phyloP scores from a whole-genome alignment of 2,888 invertebrate species.

The Deilephila elpenor region DNA sequence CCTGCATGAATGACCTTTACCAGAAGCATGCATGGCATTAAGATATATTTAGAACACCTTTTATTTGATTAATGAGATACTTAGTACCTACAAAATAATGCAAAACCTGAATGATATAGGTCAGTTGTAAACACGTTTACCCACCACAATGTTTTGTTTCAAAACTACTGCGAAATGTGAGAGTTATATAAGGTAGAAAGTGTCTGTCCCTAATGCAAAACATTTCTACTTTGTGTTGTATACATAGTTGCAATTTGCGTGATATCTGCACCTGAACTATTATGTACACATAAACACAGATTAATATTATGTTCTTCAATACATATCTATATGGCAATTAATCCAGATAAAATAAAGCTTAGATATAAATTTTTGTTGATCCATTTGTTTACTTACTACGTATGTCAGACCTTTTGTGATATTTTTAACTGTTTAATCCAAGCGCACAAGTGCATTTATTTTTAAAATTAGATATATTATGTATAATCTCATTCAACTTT shows the following conservation, averaged over 20 bases:
- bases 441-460: no score
- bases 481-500: no score
- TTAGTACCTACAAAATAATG: background rate
- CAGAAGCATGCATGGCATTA: background rate
- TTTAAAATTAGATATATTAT: no score
- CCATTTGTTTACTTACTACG: no score
- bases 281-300: background rate
- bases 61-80: background rate
- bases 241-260: constrained; percentile 32
- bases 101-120: constrained; percentile 10
- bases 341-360: no score
- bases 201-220: constrained; percentile 38
- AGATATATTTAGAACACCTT: background rate
- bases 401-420: no score
- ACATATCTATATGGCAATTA: no score
- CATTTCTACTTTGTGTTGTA: constrained; percentile 27
- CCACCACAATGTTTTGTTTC: constrained; percentile 41
- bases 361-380: no score
- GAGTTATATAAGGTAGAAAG: constrained; percentile 68
- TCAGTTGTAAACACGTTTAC: background rate
- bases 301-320: background rate
- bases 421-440: no score
- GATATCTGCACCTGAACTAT: background rate
- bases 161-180: constrained; percentile 62
- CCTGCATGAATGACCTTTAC: no score